Base-by-base conservation (phyloP, 2,113 vertebrate genomes). In the Gasterosteus aculeatus region DNA sequence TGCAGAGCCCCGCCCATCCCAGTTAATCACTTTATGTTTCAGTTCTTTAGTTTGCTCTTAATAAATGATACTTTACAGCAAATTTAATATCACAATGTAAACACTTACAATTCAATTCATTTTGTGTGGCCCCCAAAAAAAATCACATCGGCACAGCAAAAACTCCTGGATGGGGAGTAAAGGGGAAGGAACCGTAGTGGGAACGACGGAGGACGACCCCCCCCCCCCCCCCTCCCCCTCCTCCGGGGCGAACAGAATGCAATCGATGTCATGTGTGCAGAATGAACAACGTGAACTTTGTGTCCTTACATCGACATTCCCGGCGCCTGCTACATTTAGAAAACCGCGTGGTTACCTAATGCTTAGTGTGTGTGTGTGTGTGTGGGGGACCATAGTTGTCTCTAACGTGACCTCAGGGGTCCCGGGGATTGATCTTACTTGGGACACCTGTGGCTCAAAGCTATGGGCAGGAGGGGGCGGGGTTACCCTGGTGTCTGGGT, bases 221-320 rank as follows among this genome's bases (percentile, higher is more conserved):
- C 35, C 2, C 35, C 6, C n/a, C n/a, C n/a, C n/a, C n/a, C n/a
- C n/a, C n/a, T n/a, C n/a, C n/a, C 2, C 35, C 6, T 0, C 35
- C 35, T 5, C 1, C 5, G 3, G 7, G 35, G 6, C 35, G 6
- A 7, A 38, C 35, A 38, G 35, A 38, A 38, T 38, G 35, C 35
- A 38, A 38, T 7, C 35, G 5, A 38, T 38, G 35, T 38, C 35
- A 38, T 7, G 6, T 38, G 35, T 38, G 1, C 35, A 38, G 35
- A 38, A 38, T 38, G 35, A 7, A 38, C 35, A 38, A 38, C 3
- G 35, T 38, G 35, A 38, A 38, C 70, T 68, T 49, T 69, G 64
- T 86, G 87, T 87, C 87, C 94, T 93, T 89, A 87, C 80, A 91
- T 72, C 90, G 84, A 63, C 81, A 93, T 93, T 93, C 85, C 86